A percentile compares a stretch with the other conserved stretches of the same genome.
Conservation (phyloP, 2,113 vertebrate species). For the Megaleporinus macrocephalus region DNA sequence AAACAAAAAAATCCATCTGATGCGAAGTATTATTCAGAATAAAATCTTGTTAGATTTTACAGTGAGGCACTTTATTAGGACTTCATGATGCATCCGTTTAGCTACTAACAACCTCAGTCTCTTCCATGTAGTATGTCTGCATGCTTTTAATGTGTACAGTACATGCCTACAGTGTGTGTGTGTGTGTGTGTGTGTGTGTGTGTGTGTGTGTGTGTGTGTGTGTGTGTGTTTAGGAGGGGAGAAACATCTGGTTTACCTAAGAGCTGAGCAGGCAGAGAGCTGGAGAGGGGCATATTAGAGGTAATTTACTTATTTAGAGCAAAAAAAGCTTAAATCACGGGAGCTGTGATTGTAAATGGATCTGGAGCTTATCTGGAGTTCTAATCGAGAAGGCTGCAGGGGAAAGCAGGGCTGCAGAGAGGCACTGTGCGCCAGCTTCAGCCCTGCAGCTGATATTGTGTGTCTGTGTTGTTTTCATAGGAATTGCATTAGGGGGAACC, state of each 20-base stretch:
- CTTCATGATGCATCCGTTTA: not conserved
- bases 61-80: not conserved
- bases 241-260: conserved; percentile 93
- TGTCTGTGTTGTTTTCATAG: conserved; percentile 61
- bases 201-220: conserved; percentile 5
- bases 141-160: conserved; percentile 32
- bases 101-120: too few relatives aligned
- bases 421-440: not conserved
- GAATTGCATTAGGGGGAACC: conserved; percentile 66
- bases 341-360: conserved; percentile 85
- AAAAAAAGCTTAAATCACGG: conserved; percentile 84
- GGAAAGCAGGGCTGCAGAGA: conserved; percentile 58
- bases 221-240: too few relatives aligned
- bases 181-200: conserved; percentile 45
- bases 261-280: conserved; percentile 83
- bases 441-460: conserved; percentile 43
- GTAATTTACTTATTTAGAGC: conserved; percentile 93
- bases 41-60: too few relatives aligned
- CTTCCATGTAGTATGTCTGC: not conserved
- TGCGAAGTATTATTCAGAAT: too few relatives aligned
- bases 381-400: conserved; percentile 69
- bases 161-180: conserved; percentile 22
- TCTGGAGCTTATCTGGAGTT: conserved; percentile 72
- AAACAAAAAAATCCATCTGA: too few relatives aligned
- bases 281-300: conserved; percentile 92